These are phyloP conservation scores for Aurelia aurita complex sp. Pacific DNA, from an alignment of 30 jellyfish, hydroid and myxozoan species.

Conservation along the genomic window DNA sequence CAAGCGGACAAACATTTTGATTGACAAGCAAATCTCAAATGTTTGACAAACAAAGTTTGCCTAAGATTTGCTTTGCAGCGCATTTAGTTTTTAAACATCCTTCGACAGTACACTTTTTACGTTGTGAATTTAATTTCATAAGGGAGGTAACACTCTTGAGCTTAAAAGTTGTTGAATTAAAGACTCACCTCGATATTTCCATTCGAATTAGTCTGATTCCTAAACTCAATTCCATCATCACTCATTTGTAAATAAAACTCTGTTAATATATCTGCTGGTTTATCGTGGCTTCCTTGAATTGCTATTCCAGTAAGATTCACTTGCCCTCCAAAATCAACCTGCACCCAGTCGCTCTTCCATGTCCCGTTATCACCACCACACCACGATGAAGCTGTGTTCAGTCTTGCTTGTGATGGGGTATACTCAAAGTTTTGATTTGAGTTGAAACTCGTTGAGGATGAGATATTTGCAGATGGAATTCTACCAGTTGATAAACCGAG, in stretches of 20 bases:
- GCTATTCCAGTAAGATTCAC: slow-evolving; percentile 29
- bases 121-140: too few species aligned
- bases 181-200: background rate
- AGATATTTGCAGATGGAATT: slow-evolving; percentile 3
- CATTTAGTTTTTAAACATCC: too few species aligned
- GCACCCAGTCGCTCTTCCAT: slow-evolving; percentile 46
- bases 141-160: too few species aligned
- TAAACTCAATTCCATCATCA: slow-evolving; percentile 23
- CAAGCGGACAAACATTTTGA: too few species aligned
- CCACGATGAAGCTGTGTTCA: slow-evolving; percentile 40
- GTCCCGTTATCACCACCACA: slow-evolving; percentile 44
- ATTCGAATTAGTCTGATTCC: slow-evolving; percentile 16
- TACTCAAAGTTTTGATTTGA: background rate
- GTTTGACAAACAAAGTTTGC: too few species aligned
- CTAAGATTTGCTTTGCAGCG: too few species aligned
- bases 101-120: too few species aligned
- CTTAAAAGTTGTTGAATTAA: background rate
- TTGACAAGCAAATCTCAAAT: too few species aligned
- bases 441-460: slow-evolving; percentile 34
- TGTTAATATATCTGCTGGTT: slow-evolving; percentile 2
- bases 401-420: slow-evolving; percentile 54
- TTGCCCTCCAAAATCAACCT: background rate
- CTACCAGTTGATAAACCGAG: slow-evolving; percentile 31
- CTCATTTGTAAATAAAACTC: slow-evolving; percentile 37
- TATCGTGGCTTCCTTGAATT: slow-evolving; percentile 8